Conservation (phyloP, 2,888 invertebrate species). For the Anodontia alba region DNA sequence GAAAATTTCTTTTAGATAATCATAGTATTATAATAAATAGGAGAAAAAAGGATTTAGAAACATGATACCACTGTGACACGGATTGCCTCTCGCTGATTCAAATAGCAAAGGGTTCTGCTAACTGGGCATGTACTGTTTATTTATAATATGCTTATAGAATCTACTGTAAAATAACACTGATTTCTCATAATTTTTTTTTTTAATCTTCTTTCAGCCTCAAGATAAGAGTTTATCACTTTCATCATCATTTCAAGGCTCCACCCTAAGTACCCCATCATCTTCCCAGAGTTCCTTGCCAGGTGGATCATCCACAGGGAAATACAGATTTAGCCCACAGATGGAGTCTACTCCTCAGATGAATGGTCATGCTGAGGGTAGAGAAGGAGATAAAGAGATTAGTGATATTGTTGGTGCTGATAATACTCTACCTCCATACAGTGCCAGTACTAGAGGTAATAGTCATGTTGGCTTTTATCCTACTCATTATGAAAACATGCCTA, state of each 20-base stretch:
- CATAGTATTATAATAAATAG: too few relatives aligned
- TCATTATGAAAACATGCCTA: too few relatives aligned
- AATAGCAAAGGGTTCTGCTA: too few relatives aligned
- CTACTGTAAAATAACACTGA: too few relatives aligned
- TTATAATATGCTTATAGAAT: too few relatives aligned
- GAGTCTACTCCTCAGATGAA: constrained; percentile 76
- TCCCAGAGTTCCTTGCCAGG: constrained; percentile 76
- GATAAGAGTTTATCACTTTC: constrained; percentile 71
- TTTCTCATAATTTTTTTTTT: too few relatives aligned
- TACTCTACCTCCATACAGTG: constrained; percentile 50
- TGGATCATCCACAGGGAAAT: constrained; percentile 65
- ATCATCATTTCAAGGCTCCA: constrained; percentile 78
- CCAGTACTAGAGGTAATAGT: constrained; percentile 26
- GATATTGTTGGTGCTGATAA: constrained; percentile 58
- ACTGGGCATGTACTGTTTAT: too few relatives aligned
- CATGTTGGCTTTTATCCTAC: too few relatives aligned
- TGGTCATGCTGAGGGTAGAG: constrained; percentile 68
- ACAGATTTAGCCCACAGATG: constrained; percentile 68
- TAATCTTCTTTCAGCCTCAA: constrained; percentile 55
- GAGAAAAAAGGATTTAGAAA: too few relatives aligned
- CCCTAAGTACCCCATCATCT: constrained; percentile 79
- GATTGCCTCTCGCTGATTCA: too few relatives aligned
- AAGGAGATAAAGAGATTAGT: constrained; percentile 48
- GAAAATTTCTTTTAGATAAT: too few relatives aligned
- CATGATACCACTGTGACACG: too few relatives aligned